Percentiles rank a stretch among this genome's conserved stretches.
These are phyloP conservation scores for Eupithecia insigniata DNA, from an alignment of 2,888 invertebrate genomes.

Conservation along the genomic window DNA sequence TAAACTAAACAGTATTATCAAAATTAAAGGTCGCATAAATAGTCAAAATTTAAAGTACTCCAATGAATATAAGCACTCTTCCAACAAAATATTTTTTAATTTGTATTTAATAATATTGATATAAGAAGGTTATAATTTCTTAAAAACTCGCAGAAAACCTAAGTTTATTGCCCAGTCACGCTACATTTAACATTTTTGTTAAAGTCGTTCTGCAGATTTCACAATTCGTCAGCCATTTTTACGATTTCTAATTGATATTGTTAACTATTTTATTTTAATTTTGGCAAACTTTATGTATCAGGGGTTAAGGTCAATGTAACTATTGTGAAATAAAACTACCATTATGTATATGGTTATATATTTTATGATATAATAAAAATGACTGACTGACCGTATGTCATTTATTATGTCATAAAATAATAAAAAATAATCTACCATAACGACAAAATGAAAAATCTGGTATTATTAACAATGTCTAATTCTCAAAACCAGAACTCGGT, in stretches of 20 bases:
- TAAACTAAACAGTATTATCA: no score
- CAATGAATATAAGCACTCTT: no score
- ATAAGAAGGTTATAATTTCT: neutral
- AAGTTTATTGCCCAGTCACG: constrained; percentile 9
- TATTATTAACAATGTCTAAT: neutral
- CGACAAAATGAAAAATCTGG: neutral
- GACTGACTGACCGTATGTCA: neutral
- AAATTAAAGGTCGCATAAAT: no score
- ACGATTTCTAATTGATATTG: constrained; percentile 26
- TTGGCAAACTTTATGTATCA: neutral
- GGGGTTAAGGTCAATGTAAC: neutral
- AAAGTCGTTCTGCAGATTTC: constrained; percentile 21
- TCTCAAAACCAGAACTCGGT: neutral
- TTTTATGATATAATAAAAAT: neutral
- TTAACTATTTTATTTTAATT: constrained; percentile 8
- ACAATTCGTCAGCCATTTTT: constrained; percentile 27
- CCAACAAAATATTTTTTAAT: no score
- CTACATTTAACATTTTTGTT: constrained; percentile 17
- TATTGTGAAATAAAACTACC: neutral
- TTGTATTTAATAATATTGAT: no score
- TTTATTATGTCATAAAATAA: constrained; percentile 3
- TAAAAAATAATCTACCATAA: neutral
- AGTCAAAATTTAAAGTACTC: no score
- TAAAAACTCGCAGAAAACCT: neutral
- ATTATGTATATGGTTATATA: no score